A percentile compares a stretch with the other conserved stretches of the same genome.
Conservation (phyloP, 2,113 vertebrate genomes). For the Chlorodrepanis virens region DNA sequence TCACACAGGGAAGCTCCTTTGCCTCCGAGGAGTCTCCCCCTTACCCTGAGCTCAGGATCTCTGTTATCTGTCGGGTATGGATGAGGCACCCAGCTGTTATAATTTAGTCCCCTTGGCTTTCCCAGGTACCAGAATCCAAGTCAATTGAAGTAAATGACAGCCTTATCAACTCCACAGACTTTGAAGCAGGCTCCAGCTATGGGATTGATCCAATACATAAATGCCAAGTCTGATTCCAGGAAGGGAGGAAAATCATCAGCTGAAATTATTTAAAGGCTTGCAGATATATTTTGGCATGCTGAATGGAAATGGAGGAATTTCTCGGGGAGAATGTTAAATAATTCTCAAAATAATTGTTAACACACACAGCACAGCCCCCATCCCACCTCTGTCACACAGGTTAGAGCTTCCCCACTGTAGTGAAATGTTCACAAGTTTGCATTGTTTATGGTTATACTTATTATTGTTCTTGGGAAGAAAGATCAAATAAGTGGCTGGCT, state of each 20-base stretch:
- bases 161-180: neutral
- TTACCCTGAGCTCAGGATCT: neutral
- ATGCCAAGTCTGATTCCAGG: neutral
- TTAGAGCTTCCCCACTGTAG: neutral
- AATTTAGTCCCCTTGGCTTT: neutral
- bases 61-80: neutral
- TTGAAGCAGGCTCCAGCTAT: slow-evolving; percentile 17
- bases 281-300: slow-evolving; percentile 24
- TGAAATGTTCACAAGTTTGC: neutral
- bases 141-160: neutral
- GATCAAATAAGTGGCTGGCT: neutral
- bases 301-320: slow-evolving; percentile 1
- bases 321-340: neutral
- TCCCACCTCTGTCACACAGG: neutral
- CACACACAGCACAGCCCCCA: neutral
- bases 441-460: neutral
- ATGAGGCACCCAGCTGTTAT: neutral
- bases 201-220: neutral
- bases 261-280: slow-evolving; percentile 43
- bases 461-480: neutral
- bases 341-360: slow-evolving; percentile 7
- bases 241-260: slow-evolving; percentile 37
- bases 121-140: neutral
- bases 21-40: neutral
- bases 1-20: neutral